phyloP scores from a whole-genome alignment of 2,113 vertebrate genomes.

The Cavia aperea region DNA sequence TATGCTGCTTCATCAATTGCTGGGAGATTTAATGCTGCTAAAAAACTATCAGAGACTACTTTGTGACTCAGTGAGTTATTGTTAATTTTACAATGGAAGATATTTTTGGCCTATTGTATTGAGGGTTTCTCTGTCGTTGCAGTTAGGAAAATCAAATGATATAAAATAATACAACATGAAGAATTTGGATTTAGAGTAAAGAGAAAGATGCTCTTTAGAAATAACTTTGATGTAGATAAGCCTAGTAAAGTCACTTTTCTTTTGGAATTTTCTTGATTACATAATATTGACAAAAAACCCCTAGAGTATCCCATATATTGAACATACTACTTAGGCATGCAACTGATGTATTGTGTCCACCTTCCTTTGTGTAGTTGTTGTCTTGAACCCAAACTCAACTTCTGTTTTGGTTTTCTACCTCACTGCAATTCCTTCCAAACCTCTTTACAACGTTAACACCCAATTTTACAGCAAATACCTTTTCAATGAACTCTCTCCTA shows the following conservation, averaged over 20 bases:
- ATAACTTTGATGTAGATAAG: background rate
- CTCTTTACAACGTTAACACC: slow-evolving; percentile 33
- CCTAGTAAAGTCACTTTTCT: background rate
- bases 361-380: background rate
- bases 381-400: background rate
- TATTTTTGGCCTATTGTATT: background rate
- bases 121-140: background rate
- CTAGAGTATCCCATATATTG: background rate
- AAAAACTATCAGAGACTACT: background rate
- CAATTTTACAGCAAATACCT: slow-evolving; percentile 50
- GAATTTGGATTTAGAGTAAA: slow-evolving; percentile 20
- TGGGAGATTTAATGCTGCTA: background rate
- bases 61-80: background rate
- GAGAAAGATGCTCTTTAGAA: background rate
- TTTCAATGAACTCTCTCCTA: slow-evolving; percentile 44
- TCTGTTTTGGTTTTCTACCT: slow-evolving; percentile 6
- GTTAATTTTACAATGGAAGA: background rate
- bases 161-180: background rate
- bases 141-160: background rate
- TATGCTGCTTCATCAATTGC: background rate
- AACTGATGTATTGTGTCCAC: background rate
- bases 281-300: background rate
- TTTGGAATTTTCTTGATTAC: background rate
- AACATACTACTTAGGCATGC: background rate
- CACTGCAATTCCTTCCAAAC: background rate